Conservation (phyloP, 2,888 invertebrate species). For the Acleris sparsana region DNA sequence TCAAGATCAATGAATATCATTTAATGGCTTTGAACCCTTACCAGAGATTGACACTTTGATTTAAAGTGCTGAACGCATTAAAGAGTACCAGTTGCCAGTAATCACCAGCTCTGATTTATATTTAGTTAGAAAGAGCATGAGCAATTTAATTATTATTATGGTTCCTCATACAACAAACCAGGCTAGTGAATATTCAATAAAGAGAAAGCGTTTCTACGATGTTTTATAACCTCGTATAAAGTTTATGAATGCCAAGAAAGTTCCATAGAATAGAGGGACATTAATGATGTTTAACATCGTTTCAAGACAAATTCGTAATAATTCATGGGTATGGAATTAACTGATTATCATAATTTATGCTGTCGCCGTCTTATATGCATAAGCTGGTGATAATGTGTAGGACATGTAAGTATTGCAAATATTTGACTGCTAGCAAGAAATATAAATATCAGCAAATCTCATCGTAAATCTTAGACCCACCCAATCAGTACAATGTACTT, state of each 20-base stretch:
- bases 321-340: background rate
- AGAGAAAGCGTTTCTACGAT: no score
- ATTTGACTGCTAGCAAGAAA: background rate
- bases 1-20: slow-evolving; percentile 20
- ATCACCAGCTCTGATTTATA: background rate
- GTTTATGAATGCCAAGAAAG: no score
- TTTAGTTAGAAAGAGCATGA: no score
- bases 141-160: no score
- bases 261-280: background rate
- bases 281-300: background rate
- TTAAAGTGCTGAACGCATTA: slow-evolving; percentile 10
- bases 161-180: no score
- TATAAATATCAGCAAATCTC: no score
- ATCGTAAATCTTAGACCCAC: no score
- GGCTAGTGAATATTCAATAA: background rate
- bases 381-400: background rate
- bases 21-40: slow-evolving; percentile 14
- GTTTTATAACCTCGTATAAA: no score
- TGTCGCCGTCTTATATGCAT: background rate
- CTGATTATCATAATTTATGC: slow-evolving; percentile 12
- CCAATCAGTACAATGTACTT: no score
- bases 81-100: background rate
- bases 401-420: background rate
- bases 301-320: no score
- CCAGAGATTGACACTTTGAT: slow-evolving; percentile 13